Percentiles rank a stretch among this genome's conserved stretches.
These are phyloP conservation scores for Anoplolepis gracilipes DNA, from an alignment of 1,140 invertebrate species.

Conservation along the genomic window DNA sequence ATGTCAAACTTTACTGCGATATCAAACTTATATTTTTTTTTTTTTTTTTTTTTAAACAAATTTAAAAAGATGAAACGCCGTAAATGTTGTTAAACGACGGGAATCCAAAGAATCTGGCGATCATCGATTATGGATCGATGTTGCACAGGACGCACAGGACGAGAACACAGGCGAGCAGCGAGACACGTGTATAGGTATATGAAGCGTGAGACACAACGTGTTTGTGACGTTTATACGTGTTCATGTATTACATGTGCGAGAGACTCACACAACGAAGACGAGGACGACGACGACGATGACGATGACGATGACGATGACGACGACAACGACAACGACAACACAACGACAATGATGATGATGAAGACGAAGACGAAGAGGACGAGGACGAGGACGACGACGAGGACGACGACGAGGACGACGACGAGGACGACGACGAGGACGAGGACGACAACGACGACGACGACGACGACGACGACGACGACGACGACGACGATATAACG, in stretches of 20 bases:
- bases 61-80: neutral
- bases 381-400: constrained; percentile 38
- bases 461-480: constrained; percentile 15
- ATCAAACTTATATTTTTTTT: neutral
- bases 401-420: constrained; percentile 8
- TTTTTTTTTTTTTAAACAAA: neutral
- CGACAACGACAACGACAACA: constrained; percentile 41
- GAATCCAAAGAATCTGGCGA: neutral
- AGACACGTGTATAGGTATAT: constrained; percentile 38
- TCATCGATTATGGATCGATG: neutral
- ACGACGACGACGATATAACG: neutral
- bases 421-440: constrained; percentile 20
- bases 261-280: constrained; percentile 42
- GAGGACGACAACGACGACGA: neutral
- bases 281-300: constrained; percentile 30
- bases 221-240: constrained; percentile 1
- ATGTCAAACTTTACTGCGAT: neutral
- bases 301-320: constrained; percentile 2
- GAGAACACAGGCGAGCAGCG: constrained; percentile 50
- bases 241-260: constrained; percentile 14
- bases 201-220: constrained; percentile 42
- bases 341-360: neutral
- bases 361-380: constrained; percentile 20
- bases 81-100: neutral
- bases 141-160: constrained; percentile 29